These are phyloP conservation scores for Drosophila neotestacea DNA, from an alignment of 2,888 invertebrate species.

Conservation along the genomic window DNA sequence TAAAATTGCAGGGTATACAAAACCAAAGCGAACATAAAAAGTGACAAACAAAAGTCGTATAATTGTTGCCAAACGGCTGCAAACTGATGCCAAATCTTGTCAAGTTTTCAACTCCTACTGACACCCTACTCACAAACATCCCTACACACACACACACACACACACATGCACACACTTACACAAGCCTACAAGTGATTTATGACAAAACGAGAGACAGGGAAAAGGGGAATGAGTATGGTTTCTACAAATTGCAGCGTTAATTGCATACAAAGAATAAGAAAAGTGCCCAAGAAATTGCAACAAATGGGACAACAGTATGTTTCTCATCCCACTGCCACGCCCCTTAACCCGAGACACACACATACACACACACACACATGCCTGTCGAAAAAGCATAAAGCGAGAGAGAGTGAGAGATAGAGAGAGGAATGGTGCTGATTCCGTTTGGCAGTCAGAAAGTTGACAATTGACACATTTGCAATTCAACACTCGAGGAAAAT, in stretches of 20 bases:
- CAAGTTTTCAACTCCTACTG: conserved; percentile 27
- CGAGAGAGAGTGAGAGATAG: not conserved
- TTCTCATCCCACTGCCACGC: not conserved
- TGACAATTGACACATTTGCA: conserved; percentile 82
- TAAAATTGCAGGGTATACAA: conserved; percentile 24
- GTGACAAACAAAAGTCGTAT: conserved; percentile 59
- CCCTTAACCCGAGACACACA: not conserved
- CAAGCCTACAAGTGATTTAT: conserved; percentile 21
- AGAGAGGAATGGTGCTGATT: conserved; percentile 41
- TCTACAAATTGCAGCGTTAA: conserved; percentile 76
- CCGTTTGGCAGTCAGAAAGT: conserved; percentile 68
- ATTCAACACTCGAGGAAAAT: conserved; percentile 70
- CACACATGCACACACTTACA: not conserved
- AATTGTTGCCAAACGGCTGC: conserved; percentile 70
- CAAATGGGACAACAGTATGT: conserved; percentile 60
- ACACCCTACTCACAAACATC: not conserved
- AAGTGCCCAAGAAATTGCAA: conserved; percentile 76
- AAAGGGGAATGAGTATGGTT: conserved; percentile 5
- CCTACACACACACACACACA: not conserved
- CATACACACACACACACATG: conserved; percentile 22
- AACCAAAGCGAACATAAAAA: conserved; percentile 45
- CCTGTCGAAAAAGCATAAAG: conserved; percentile 14
- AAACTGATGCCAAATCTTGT: conserved; percentile 58
- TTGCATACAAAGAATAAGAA: conserved; percentile 76
- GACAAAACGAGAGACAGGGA: not conserved